Conservation (phyloP, 1,140 invertebrate species). For the Megalopta genalis region DNA sequence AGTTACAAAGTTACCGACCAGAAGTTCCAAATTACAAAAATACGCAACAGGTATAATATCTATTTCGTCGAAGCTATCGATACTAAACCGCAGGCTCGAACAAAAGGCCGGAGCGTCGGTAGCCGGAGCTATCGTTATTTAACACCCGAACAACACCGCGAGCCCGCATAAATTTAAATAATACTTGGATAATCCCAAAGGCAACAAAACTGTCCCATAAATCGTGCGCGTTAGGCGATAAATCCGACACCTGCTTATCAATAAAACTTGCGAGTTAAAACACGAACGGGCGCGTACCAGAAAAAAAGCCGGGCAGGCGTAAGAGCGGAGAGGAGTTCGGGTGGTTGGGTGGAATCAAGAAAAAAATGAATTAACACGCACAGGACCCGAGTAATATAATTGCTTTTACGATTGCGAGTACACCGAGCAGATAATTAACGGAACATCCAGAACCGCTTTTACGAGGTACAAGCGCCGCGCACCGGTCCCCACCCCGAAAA, state of each 20-base stretch:
- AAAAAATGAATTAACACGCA: background rate
- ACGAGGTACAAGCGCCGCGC: background rate
- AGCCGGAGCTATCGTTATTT: background rate
- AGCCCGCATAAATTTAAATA: slow-evolving; percentile 26
- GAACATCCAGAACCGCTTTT: slow-evolving; percentile 20
- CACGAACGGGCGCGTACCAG: background rate
- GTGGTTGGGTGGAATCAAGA: too few species aligned
- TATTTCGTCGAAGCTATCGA: too few species aligned
- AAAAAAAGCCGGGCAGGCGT: too few species aligned
- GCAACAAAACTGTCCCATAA: slow-evolving; percentile 26
- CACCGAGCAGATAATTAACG: slow-evolving; percentile 13
- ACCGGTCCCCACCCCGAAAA: background rate
- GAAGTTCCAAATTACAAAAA: too few species aligned
- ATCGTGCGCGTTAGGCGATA: slow-evolving; percentile 2
- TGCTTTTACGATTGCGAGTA: background rate
- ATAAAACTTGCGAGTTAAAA: slow-evolving; percentile 20
- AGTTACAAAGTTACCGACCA: too few species aligned
- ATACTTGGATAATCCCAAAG: slow-evolving; percentile 1
- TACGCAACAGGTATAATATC: too few species aligned
- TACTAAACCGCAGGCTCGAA: too few species aligned
- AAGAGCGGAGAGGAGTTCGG: background rate
- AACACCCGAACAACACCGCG: background rate
- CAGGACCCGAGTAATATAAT: background rate
- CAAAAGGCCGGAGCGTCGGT: background rate
- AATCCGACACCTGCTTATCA: slow-evolving; percentile 32